phyloP scores from a whole-genome alignment of 1,140 invertebrate species.

The Zaprionus davidi region DNA sequence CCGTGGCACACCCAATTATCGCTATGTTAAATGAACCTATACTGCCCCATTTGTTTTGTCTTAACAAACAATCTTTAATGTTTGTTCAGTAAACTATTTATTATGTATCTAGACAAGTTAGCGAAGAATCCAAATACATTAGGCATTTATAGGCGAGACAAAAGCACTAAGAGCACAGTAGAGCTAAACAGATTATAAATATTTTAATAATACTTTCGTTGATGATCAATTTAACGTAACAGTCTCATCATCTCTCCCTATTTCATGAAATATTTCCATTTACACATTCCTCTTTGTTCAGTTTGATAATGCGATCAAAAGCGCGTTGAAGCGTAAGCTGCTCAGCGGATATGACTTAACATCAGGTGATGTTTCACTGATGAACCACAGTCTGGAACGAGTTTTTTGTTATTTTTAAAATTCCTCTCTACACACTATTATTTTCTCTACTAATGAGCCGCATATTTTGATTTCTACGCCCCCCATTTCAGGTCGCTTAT shows the following conservation, averaged over 20 bases:
- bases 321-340: conserved; percentile 5
- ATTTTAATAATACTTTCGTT: background rate
- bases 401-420: conserved; percentile 16
- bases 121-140: background rate
- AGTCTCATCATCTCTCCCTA: background rate
- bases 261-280: background rate
- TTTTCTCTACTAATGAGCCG: conserved; percentile 13
- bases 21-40: conserved; percentile 30
- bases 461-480: conserved; percentile 34
- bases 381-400: conserved; percentile 17
- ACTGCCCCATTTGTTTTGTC: conserved; percentile 7
- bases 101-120: background rate
- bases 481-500: conserved; percentile 7
- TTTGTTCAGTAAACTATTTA: conserved; percentile 18
- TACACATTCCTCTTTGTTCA: background rate
- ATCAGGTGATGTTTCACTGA: conserved; percentile 13
- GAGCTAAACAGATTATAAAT: background rate
- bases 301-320: conserved; percentile 4
- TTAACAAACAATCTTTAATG: conserved; percentile 26
- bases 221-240: background rate
- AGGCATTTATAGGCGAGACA: background rate
- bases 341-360: conserved; percentile 12
- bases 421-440: background rate
- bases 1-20: conserved; percentile 49
- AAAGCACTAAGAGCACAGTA: background rate